Conservation (phyloP, 2,797 vertebrate species). For the Acrocephalus scirpaceus region DNA sequence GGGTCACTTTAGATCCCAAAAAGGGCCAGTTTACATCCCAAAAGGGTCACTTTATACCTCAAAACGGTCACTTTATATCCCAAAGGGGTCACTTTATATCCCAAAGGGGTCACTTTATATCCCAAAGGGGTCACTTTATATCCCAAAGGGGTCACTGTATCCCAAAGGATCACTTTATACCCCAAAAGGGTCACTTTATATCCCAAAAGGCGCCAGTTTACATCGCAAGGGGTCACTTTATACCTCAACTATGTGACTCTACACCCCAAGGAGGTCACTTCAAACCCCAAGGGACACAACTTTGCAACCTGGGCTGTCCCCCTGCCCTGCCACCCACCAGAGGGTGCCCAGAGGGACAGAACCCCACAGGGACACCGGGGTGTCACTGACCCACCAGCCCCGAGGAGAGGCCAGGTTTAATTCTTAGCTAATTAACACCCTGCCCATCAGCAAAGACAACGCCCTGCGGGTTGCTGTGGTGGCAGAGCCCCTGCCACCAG, state of each 20-base stretch:
- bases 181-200: too few relatives aligned
- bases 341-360: not conserved
- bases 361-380: not conserved
- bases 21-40: too few relatives aligned
- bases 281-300: fast-evolving
- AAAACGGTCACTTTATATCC: too few relatives aligned
- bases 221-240: too few relatives aligned
- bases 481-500: fast-evolving
- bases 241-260: not conserved
- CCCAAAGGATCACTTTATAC: not conserved
- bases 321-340: not conserved
- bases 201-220: too few relatives aligned
- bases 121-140: too few relatives aligned
- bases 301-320: not conserved
- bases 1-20: not conserved
- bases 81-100: too few relatives aligned
- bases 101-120: too few relatives aligned
- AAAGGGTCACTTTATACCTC: too few relatives aligned
- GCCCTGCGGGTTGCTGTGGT: fast-evolving
- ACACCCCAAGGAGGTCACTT: not conserved
- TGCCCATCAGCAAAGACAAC: not conserved
- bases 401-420: fast-evolving
- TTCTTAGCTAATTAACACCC: not conserved
- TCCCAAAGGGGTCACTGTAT: too few relatives aligned
- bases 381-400: not conserved